Conservation (phyloP, 2,797 vertebrate species). For the Tarsius wallacei region DNA sequence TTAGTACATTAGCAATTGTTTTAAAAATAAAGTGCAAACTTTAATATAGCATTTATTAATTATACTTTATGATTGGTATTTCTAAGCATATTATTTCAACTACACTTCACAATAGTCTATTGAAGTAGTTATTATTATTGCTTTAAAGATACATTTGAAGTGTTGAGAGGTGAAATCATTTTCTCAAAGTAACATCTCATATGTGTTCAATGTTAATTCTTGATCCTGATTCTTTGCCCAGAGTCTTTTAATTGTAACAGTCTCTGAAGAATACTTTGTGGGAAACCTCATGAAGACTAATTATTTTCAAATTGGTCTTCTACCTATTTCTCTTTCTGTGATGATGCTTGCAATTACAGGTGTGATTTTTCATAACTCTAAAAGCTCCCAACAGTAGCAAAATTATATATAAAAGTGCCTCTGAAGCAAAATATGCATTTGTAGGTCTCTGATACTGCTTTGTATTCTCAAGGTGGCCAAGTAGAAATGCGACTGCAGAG, state of each 20-base stretch:
- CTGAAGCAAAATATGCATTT: constrained; percentile 25
- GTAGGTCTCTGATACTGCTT: neutral
- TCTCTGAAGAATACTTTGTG: constrained; percentile 15
- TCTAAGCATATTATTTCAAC: neutral
- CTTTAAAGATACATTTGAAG: neutral
- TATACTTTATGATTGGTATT: neutral
- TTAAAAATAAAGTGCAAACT: neutral
- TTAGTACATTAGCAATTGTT: neutral
- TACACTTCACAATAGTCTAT: neutral
- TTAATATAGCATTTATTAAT: neutral
- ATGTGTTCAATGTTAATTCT: constrained; percentile 20
- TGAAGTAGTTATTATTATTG: neutral
- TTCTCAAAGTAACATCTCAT: neutral
- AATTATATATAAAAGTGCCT: neutral
- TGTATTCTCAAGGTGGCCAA: constrained; percentile 62
- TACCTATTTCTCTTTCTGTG: neutral
- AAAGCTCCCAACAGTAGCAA: neutral
- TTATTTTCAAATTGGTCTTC: constrained; percentile 31
- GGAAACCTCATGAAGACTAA: neutral
- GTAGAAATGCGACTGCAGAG: neutral
- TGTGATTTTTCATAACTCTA: neutral
- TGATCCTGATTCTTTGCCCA: neutral
- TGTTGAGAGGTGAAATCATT: neutral
- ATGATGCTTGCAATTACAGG: neutral
- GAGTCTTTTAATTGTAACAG: constrained; percentile 37